These are phyloP conservation scores for Champsocephalus gunnari DNA, from an alignment of 2,797 vertebrate species.

Conservation along the genomic window DNA sequence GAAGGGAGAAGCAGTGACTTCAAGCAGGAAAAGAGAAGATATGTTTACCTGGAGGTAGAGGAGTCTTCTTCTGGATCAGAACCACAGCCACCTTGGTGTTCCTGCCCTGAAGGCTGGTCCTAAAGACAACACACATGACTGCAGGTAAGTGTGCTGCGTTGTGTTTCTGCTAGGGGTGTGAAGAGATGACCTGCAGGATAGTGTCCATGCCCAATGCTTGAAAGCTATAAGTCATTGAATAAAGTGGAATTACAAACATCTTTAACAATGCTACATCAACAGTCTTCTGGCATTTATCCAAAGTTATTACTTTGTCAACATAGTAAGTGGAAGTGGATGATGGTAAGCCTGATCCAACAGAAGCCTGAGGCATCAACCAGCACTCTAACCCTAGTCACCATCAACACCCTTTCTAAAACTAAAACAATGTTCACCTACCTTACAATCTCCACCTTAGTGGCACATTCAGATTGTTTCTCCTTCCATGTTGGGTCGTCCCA, in stretches of 20 bases:
- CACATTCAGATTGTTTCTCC: constrained; percentile 96
- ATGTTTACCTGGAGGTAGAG: constrained; percentile 92
- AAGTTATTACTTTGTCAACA: background rate
- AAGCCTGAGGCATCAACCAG: background rate
- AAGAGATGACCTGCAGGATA: background rate
- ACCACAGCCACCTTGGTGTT: constrained; percentile 99
- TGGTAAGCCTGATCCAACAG: background rate
- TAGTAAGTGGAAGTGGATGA: background rate
- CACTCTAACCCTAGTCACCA: background rate
- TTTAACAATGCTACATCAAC: background rate
- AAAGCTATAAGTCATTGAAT: background rate
- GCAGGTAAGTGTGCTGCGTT: background rate
- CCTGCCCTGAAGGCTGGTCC: constrained; percentile 96
- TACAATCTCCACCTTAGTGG: constrained; percentile 97
- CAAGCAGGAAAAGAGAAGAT: no score
- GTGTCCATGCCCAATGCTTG: background rate
- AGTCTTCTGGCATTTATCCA: background rate
- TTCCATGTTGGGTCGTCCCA: constrained; percentile 99
- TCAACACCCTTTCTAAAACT: background rate
- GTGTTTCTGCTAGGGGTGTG: background rate
- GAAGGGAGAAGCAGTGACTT: no score
- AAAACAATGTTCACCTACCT: constrained; percentile 81
- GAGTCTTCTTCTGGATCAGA: constrained; percentile 98
- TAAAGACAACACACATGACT: constrained; percentile 54
- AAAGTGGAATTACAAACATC: background rate